A percentile compares a stretch with the other conserved stretches of the same genome.
Evolutionary conservation across 2,113 vertebrate species (phyloP).

Genomic region (Cebus imitator): DNA sequence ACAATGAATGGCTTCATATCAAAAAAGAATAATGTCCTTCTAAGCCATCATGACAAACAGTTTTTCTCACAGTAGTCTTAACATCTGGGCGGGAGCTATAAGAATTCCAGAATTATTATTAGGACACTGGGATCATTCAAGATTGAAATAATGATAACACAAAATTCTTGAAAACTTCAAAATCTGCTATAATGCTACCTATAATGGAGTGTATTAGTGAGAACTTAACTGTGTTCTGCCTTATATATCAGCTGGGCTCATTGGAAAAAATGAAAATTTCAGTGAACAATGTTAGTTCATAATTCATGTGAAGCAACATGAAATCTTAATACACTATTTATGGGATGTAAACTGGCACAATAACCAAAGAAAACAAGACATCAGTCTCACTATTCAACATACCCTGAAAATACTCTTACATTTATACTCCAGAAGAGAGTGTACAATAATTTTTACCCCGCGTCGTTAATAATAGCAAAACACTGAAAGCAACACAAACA

Average conservation of each 20-base stretch:
- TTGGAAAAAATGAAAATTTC: neutral
- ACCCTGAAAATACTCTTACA: neutral
- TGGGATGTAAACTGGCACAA: neutral
- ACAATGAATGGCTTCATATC: neutral
- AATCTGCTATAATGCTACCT: neutral
- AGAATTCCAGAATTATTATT: neutral
- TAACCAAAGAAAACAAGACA: neutral
- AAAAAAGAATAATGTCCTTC: neutral
- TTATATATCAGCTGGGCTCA: neutral
- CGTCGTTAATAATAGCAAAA: neutral
- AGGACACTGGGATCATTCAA: neutral
- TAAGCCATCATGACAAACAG: neutral
- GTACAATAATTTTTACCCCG: neutral
- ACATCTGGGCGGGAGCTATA: neutral
- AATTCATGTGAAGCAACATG: neutral
- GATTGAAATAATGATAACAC: neutral
- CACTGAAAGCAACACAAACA: neutral
- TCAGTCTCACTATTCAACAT: neutral
- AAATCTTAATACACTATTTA: neutral
- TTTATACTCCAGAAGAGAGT: neutral
- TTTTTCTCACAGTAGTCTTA: neutral
- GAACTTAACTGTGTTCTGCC: neutral
- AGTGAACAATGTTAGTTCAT: neutral
- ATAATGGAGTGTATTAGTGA: neutral
- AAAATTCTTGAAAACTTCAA: conserved; percentile 12